Evolutionary conservation across 2,888 invertebrate species (phyloP).

Genomic region (Hybos culiciformis): DNA sequence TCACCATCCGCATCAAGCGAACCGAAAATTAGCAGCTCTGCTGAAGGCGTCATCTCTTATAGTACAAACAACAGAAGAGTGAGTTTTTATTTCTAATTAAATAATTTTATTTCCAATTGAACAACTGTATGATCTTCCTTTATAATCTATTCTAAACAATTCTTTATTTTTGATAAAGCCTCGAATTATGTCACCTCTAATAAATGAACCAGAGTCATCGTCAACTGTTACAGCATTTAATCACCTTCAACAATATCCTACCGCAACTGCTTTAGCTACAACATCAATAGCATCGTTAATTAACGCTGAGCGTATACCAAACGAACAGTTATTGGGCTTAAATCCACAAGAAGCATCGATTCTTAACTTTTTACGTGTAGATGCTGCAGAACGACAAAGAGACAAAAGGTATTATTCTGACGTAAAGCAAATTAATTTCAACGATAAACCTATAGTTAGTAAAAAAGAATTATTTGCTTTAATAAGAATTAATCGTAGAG

Average conservation of each 20-base stretch:
- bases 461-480: background rate
- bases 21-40: constrained; percentile 31
- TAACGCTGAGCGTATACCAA: constrained; percentile 44
- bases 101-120: background rate
- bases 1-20: constrained; percentile 23
- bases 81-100: constrained; percentile 13
- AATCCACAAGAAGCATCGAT: constrained; percentile 44
- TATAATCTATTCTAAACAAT: background rate
- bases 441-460: background rate
- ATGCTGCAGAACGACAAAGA: constrained; percentile 46
- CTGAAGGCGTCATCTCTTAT: constrained; percentile 31
- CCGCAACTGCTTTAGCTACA: constrained; percentile 17
- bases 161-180: constrained; percentile 18
- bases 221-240: constrained; percentile 32
- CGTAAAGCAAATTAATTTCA: background rate
- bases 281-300: constrained; percentile 35
- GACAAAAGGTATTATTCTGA: constrained; percentile 42
- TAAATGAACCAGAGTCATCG: constrained; percentile 34
- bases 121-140: background rate
- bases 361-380: constrained; percentile 50
- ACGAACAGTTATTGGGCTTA: constrained; percentile 38
- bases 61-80: constrained; percentile 37
- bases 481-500: too few relatives aligned
- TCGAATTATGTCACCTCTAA: constrained; percentile 30
- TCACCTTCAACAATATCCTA: constrained; percentile 32